Percentiles rank a stretch among this genome's conserved stretches.
Evolutionary conservation across 2,888 invertebrate genomes (phyloP).

Genomic region (Nudaria mundana): DNA sequence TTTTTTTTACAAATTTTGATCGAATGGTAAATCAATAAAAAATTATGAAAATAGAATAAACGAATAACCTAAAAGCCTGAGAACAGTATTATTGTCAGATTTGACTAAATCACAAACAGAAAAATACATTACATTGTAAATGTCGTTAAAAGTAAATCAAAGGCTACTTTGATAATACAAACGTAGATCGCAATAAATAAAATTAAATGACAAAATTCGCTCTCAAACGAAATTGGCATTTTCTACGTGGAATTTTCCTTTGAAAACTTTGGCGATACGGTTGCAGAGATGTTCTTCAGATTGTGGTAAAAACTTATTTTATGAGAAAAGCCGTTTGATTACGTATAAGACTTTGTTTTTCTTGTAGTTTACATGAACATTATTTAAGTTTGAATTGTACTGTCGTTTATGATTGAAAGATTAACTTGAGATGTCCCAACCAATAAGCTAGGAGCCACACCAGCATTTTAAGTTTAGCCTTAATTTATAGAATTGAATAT

Average conservation of each 20-base stretch:
- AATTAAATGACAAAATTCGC: slow-evolving; percentile 37
- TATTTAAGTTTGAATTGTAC: no score
- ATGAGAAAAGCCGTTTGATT: slow-evolving; percentile 34
- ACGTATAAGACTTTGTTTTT: slow-evolving; percentile 13
- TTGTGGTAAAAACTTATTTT: slow-evolving; percentile 24
- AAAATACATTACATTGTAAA: slow-evolving; percentile 8
- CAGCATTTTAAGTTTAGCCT: no score
- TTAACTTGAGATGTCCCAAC: no score
- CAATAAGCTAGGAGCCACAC: no score
- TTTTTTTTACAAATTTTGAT: no score
- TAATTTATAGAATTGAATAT: no score
- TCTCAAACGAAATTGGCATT: slow-evolving; percentile 52
- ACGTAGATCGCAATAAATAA: slow-evolving; percentile 34
- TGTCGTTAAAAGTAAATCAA: slow-evolving; percentile 20
- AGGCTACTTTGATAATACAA: slow-evolving; percentile 20
- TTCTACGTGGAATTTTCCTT: slow-evolving; percentile 37
- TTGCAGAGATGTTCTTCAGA: slow-evolving; percentile 27
- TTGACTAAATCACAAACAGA: background rate
- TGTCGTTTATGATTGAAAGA: no score
- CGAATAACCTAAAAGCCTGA: no score
- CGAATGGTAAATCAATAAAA: no score
- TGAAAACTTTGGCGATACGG: slow-evolving; percentile 44
- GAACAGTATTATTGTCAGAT: no score
- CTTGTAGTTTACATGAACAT: no score
- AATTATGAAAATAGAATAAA: no score